Percentiles rank a stretch among this genome's conserved stretches.
Conservation (phyloP, 2,113 vertebrate genomes). For the Gopherus flavomarginatus region DNA sequence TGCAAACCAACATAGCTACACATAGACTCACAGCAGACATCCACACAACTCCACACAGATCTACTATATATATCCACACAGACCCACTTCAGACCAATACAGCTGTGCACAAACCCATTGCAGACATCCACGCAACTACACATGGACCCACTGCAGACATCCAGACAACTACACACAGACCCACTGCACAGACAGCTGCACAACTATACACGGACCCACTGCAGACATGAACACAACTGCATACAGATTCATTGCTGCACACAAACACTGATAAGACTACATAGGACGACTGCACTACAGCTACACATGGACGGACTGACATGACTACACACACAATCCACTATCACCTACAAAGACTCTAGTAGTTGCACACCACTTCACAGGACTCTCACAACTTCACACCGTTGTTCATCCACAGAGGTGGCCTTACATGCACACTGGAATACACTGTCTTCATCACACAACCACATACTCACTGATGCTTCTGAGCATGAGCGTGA, state of each 20-base stretch:
- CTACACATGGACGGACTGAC: fast-evolving
- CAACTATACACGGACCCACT: background rate
- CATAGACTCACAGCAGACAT: background rate
- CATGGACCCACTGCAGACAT: background rate
- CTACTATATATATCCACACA: too few relatives aligned
- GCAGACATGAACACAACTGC: too few relatives aligned
- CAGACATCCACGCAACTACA: background rate
- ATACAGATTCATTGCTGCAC: too few relatives aligned
- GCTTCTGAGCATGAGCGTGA: background rate
- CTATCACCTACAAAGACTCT: background rate
- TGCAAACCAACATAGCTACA: too few relatives aligned
- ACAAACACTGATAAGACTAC: too few relatives aligned
- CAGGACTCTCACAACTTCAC: fast-evolving
- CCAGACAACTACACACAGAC: too few relatives aligned
- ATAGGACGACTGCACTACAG: too few relatives aligned
- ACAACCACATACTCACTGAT: background rate
- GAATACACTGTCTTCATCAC: fast-evolving
- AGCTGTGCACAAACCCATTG: background rate
- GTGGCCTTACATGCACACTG: background rate
- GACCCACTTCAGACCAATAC: background rate
- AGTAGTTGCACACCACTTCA: fast-evolving
- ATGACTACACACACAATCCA: background rate
- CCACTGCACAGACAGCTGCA: too few relatives aligned
- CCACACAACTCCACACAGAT: too few relatives aligned
- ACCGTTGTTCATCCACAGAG: background rate